phyloP scores from a whole-genome alignment of 2,113 vertebrate species.

The Leptosomus discolor region DNA sequence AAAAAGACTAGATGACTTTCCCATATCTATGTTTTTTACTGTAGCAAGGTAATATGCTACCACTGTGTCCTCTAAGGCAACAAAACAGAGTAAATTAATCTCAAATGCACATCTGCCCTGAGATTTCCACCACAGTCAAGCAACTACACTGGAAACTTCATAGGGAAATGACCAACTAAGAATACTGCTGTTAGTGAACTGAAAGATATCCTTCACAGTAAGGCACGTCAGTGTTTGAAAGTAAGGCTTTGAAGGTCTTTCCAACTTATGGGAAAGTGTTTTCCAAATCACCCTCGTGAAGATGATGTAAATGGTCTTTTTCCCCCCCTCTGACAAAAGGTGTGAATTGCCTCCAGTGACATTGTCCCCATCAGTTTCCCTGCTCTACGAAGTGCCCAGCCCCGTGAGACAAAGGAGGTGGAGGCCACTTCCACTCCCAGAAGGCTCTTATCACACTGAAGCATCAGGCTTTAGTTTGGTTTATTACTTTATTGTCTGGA shows the following conservation, averaged over 20 bases:
- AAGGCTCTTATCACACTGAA: not conserved
- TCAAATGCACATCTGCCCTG: conserved; percentile 8
- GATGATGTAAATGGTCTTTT: not conserved
- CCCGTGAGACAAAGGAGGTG: conserved; percentile 1
- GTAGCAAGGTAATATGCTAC: not conserved
- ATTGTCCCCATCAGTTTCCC: not conserved
- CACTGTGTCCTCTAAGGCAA: not conserved
- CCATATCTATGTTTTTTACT: conserved; percentile 33
- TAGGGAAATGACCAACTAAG: not conserved
- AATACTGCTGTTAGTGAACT: not conserved
- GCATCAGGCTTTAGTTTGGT: conserved; percentile 9
- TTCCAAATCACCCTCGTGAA: not conserved
- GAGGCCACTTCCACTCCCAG: not conserved
- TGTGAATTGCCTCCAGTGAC: not conserved
- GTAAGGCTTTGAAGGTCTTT: not conserved
- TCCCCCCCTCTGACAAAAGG: not conserved
- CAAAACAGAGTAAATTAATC: not conserved
- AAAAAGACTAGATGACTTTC: conserved; percentile 49
- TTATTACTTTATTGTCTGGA: conserved; percentile 25
- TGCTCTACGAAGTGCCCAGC: not conserved
- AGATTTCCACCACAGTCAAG: not conserved
- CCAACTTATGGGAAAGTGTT: not conserved
- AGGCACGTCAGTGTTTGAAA: not conserved
- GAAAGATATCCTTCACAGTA: not conserved
- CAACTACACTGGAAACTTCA: not conserved